Evolutionary conservation across 1,140 invertebrate species (phyloP).

Genomic region (Apolygus lucorum): DNA sequence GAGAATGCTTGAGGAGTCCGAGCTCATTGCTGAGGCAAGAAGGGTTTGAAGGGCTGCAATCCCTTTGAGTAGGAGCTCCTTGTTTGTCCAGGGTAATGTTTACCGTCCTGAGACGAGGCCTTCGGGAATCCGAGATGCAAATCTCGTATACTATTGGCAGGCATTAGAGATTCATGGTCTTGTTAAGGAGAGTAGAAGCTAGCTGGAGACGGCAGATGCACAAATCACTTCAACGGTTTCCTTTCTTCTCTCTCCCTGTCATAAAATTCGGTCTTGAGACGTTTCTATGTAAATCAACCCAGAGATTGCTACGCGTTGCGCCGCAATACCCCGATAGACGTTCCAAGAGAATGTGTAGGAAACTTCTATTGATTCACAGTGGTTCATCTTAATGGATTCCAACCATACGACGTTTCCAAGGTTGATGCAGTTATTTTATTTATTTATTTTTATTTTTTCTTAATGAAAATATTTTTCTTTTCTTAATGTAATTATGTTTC

Average conservation of each 20-base stretch:
- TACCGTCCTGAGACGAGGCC: neutral
- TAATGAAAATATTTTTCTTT: no score
- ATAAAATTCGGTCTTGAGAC: neutral
- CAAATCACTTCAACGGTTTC: neutral
- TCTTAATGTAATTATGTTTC: no score
- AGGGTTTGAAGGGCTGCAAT: neutral
- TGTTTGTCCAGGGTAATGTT: slow-evolving; percentile 4
- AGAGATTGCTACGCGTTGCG: no score
- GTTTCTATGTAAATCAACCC: neutral
- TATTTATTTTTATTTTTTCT: no score
- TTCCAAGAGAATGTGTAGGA: no score
- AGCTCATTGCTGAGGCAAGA: neutral
- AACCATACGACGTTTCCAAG: no score
- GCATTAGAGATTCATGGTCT: slow-evolving; percentile 13
- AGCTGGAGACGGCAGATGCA: neutral
- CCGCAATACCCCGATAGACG: no score
- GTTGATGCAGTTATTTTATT: no score
- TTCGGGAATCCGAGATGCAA: neutral
- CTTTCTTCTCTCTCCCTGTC: neutral
- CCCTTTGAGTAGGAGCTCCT: neutral
- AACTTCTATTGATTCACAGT: no score
- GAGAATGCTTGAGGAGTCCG: slow-evolving; percentile 12
- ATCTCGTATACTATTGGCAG: slow-evolving; percentile 8
- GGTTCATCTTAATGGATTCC: no score
- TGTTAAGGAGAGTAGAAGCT: neutral